Conservation (phyloP, 1,140 invertebrate genomes). For the Drosophila hydei region DNA sequence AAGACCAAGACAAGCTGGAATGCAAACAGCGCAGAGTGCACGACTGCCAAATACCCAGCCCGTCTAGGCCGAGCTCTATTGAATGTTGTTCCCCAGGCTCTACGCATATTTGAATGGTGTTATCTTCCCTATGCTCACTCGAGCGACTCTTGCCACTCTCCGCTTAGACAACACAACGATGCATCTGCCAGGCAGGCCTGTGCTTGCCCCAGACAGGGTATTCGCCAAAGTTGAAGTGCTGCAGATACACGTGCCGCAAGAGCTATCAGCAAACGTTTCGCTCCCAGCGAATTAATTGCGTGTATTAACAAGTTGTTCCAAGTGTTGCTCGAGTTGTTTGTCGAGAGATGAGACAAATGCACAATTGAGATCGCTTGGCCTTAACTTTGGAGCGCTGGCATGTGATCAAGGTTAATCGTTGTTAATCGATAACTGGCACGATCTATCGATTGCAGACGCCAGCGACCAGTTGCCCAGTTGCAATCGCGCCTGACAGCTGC, state of each 20-base stretch:
- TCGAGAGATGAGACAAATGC: constrained; percentile 9
- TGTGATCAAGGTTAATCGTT: constrained; percentile 27
- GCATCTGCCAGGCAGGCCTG: not conserved
- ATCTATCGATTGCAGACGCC: constrained; percentile 30
- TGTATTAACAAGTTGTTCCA: constrained; percentile 25
- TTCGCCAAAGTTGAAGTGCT: constrained; percentile 10
- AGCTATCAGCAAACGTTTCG: constrained; percentile 18
- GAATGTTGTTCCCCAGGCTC: no score
- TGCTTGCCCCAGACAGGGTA: constrained; percentile 6
- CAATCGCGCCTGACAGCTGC: constrained; percentile 27
- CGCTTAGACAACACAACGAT: no score
- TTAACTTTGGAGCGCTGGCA: constrained; percentile 14
- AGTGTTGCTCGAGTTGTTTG: constrained; percentile 11
- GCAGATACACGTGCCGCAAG: constrained; percentile 39
- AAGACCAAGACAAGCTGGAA: constrained; percentile 40
- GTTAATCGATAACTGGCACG: constrained; percentile 21
- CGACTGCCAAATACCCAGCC: constrained; percentile 28
- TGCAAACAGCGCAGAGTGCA: not conserved
- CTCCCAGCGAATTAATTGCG: constrained; percentile 33
- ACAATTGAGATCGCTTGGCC: not conserved
- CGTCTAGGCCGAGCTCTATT: not conserved
- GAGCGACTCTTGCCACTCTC: no score
- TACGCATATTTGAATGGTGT: no score
- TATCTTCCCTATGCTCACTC: no score
- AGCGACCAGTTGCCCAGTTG: constrained; percentile 28